phyloP scores from a whole-genome alignment of 2,113 vertebrate genomes.

The Corythornis cristatus region DNA sequence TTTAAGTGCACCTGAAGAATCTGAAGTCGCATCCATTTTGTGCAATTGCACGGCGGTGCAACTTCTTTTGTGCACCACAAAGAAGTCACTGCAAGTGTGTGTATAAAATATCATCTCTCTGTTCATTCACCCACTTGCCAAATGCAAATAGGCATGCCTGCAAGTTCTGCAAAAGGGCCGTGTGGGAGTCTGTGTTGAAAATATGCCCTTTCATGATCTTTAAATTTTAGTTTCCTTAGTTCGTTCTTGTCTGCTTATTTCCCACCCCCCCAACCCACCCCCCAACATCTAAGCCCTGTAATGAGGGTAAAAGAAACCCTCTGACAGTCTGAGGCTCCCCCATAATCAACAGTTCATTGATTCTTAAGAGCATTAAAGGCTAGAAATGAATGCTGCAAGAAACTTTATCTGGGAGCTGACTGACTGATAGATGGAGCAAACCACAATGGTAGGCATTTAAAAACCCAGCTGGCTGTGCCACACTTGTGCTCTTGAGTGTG shows the following conservation, averaged over 20 bases:
- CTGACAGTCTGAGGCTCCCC: background rate
- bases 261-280: too few relatives aligned
- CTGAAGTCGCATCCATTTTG: background rate
- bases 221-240: background rate
- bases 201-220: background rate
- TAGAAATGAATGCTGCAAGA: conserved; percentile 12
- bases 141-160: conserved; percentile 30
- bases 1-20: conserved; percentile 40
- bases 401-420: conserved; percentile 33
- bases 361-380: conserved; percentile 4
- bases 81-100: background rate
- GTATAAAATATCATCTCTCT: conserved; percentile 28
- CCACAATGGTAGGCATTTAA: conserved; percentile 34
- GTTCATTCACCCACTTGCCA: conserved; percentile 27
- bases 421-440: conserved; percentile 7
- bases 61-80: background rate
- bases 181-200: conserved; percentile 32
- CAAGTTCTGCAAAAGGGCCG: background rate
- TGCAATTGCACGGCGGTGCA: background rate
- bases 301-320: background rate
- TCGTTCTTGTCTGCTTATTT: conserved; percentile 3
- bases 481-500: background rate
- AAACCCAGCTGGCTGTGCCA: background rate
- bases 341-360: conserved; percentile 3
- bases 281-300: background rate